Evolutionary conservation across 2,888 invertebrate species (phyloP).

Genomic region (Drosophila seclusa): DNA sequence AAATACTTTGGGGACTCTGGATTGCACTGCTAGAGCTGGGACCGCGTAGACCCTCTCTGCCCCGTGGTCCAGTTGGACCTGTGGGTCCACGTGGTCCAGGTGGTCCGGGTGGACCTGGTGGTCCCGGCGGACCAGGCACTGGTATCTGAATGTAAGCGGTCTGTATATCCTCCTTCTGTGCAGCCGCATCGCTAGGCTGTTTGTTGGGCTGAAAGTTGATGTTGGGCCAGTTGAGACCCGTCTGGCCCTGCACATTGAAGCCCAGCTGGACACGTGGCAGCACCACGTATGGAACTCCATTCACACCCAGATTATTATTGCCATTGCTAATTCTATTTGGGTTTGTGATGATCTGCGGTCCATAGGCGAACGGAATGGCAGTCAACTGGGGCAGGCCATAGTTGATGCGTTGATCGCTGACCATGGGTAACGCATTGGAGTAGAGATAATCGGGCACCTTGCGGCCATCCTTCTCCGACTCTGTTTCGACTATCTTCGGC

Average conservation of each 20-base stretch:
- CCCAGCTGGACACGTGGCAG: constrained; percentile 72
- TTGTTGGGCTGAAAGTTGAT: constrained; percentile 40
- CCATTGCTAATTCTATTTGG: constrained; percentile 25
- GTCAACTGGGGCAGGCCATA: constrained; percentile 72
- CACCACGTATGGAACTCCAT: constrained; percentile 50
- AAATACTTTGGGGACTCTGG: constrained; percentile 55
- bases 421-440: constrained; percentile 73
- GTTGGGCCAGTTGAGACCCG: constrained; percentile 58
- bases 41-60: constrained; percentile 49
- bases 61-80: constrained; percentile 49
- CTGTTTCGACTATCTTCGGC: constrained; percentile 56
- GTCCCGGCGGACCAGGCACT: constrained; percentile 70
- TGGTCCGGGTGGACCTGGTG: constrained; percentile 63
- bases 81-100: constrained; percentile 43
- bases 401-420: constrained; percentile 71
- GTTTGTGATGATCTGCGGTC: constrained; percentile 45
- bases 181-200: constrained; percentile 7
- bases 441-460: constrained; percentile 81
- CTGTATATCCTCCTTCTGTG: constrained; percentile 59
- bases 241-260: constrained; percentile 76
- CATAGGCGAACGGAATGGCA: constrained; percentile 65
- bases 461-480: constrained; percentile 67
- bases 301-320: constrained; percentile 48
- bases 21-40: constrained; percentile 25
- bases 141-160: constrained; percentile 50